Base-by-base conservation (phyloP, 2,113 vertebrate genomes). In the Caretta caretta region DNA sequence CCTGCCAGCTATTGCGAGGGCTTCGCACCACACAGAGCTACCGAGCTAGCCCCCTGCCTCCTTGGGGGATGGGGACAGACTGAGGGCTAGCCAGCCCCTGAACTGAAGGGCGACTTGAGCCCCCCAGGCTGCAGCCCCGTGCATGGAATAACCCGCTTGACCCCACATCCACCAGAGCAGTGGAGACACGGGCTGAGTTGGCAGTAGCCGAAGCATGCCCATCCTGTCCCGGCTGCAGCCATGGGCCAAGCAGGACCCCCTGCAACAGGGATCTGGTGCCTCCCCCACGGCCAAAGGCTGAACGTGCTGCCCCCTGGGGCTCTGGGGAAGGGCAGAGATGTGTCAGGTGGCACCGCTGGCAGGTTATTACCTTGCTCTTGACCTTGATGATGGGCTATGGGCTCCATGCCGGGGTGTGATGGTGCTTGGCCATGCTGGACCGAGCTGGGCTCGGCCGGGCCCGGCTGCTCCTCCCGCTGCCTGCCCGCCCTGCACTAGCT, bases 351-450 rank as follows among this genome's bases (percentile, higher is more conserved):
- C 42, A 42, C 42, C 5, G 42, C 42, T 42, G 42, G 42, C 42
- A 42, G 42, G 42, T 42, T 42, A 42, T 42, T 98, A 99, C 99
- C 99, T 99, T 99, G 98, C 99, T 99, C 97, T 99, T 99, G 97
- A 99, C 99, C 98, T 99, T 99, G 90, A 99, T 98, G 96, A 99
- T 98, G 97, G 90, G 98, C 97, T 99, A 99, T 11, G 97, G 96
- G 96, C 97, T 97, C 90, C 98, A 98, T 42, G 98, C 97, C 56
- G 99, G 98, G 53, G 98, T 98, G 97, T 98, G 98, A 91, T 99
- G 98, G 62, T 98, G 98, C 97, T 98, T 98, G 94, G 99, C 99
- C 99, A 99, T 99, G 98, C 98, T 97, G 95, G 80, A 89, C 92
- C 90, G 84, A n/a, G 91, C 87, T 53, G 94, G 96, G 90, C 94